Base-by-base conservation (phyloP, 2,113 vertebrate genomes). In the Etia nguti region DNA sequence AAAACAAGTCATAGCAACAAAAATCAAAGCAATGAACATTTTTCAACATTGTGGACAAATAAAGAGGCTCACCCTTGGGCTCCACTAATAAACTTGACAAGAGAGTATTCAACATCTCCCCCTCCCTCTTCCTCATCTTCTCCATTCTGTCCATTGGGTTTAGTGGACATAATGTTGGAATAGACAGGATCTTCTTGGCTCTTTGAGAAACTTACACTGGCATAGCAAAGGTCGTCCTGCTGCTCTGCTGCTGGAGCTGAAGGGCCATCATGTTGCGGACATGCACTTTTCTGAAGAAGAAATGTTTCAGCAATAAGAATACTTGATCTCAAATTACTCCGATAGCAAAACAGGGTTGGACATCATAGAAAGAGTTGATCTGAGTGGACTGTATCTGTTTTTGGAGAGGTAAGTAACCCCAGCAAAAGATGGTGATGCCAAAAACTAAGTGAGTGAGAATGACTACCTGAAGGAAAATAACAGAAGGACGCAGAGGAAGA, bases 1-100 rank as follows among this genome's bases (percentile, higher is more conserved):
- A 1, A 46, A 73, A 16, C 3, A 16, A 16, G 41, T 9, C 1
- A 79, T 48, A 18, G 43, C 0, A 34, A 31, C 26, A 34, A 38
- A 0, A 29, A 20, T 6, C 6, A 15, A 24, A 15, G 13, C 31
- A 36, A 10, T 36, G 0, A 54, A 24, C 0, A 8, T 2, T 8
- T 24, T 70, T 43, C 12, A 43, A 70, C 31, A 43, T 24, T 29
- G 10, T 20, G 24, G 41, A 29, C 6, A 75, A 75, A 29, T 48
- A 48, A 75, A 20, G 43, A 18, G 13, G 10, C 68, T 56, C 36
- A 84, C 65, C 68, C 11, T 54, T 36, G 48, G 22, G 31, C 7
- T 46, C 16, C 20, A 13, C 16, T 43, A 7, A 4, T 36, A 9
- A 55, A 46, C 24, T 38, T 41, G 7, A 92, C 15, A 34, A 1